These are phyloP conservation scores for Naja naja DNA, from an alignment of 2,113 vertebrate genomes.

Conservation along the genomic window DNA sequence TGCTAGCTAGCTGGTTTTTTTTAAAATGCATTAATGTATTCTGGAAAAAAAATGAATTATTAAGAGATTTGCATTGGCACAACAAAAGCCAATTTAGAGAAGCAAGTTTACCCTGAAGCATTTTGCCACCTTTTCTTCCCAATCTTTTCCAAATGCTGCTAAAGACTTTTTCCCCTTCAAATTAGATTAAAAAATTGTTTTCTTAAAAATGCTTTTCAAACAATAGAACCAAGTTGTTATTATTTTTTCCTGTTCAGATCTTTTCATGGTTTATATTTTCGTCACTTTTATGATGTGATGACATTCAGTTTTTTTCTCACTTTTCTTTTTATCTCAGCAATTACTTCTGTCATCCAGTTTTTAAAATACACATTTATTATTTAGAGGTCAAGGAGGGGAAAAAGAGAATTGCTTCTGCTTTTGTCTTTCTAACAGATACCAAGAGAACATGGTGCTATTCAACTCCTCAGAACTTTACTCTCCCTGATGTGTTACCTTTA, in stretches of 20 bases:
- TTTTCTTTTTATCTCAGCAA: slow-evolving; percentile 35
- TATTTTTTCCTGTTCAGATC: slow-evolving; percentile 30
- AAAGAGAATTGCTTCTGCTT: background rate
- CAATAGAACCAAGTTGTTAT: slow-evolving; percentile 48
- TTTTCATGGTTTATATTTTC: slow-evolving; percentile 22
- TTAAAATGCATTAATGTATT: slow-evolving; percentile 65
- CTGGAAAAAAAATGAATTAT: slow-evolving; percentile 73
- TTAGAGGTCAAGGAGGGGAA: slow-evolving; percentile 37
- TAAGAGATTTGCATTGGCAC: slow-evolving; percentile 59
- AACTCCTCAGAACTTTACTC: background rate
- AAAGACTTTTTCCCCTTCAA: slow-evolving; percentile 50
- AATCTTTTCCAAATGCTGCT: slow-evolving; percentile 53
- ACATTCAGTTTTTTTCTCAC: slow-evolving; percentile 24
- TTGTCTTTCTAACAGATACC: background rate
- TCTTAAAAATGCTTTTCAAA: slow-evolving; percentile 41
- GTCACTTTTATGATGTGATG: slow-evolving; percentile 44
- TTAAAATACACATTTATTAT: slow-evolving; percentile 30
- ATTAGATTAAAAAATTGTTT: slow-evolving; percentile 47
- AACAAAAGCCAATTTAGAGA: slow-evolving; percentile 65
- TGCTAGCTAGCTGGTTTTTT: slow-evolving; percentile 49
- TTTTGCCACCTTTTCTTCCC: slow-evolving; percentile 54
- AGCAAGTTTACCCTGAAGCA: slow-evolving; percentile 56
- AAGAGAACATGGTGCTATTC: background rate
- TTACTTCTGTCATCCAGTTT: background rate
- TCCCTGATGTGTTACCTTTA: background rate